phyloP scores from a whole-genome alignment of 2,888 invertebrate species.

The Operophtera brumata region DNA sequence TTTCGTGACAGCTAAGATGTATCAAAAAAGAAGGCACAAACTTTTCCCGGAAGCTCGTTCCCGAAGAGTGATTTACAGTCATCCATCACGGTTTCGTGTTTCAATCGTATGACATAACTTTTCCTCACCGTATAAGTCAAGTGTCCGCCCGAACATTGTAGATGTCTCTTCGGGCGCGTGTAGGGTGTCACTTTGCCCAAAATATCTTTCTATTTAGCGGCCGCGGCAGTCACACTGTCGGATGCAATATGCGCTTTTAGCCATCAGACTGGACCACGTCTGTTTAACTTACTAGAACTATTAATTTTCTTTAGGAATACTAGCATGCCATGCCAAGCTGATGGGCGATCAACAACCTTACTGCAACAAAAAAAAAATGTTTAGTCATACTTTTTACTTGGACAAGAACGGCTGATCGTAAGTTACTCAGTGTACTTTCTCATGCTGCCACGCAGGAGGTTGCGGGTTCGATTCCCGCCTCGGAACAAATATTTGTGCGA shows the following conservation, averaged over 20 bases:
- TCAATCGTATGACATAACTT: slow-evolving; percentile 52
- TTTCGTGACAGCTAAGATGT: too few relatives aligned
- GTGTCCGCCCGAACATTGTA: slow-evolving; percentile 48
- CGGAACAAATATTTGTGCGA: too few relatives aligned
- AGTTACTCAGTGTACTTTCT: too few relatives aligned
- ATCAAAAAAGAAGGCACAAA: slow-evolving; percentile 2
- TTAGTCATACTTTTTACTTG: too few relatives aligned
- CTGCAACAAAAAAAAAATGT: too few relatives aligned
- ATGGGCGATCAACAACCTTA: too few relatives aligned
- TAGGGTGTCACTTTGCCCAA: slow-evolving; percentile 62
- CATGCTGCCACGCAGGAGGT: too few relatives aligned
- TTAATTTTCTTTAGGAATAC: too few relatives aligned
- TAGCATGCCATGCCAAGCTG: too few relatives aligned
- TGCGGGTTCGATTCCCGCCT: too few relatives aligned
- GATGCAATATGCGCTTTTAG: slow-evolving; percentile 18
- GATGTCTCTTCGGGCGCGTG: slow-evolving; percentile 62
- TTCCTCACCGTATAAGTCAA: slow-evolving; percentile 69
- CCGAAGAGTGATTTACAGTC: slow-evolving; percentile 40
- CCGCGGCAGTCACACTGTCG: slow-evolving; percentile 49
- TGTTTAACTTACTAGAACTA: too few relatives aligned
- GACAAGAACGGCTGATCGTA: too few relatives aligned
- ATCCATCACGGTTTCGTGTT: slow-evolving; percentile 44
- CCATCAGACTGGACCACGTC: neutral
- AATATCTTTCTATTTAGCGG: slow-evolving; percentile 67
- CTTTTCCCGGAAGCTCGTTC: slow-evolving; percentile 26